Percentiles rank a stretch among this genome's conserved stretches.
Evolutionary conservation across 2,113 vertebrate genomes (phyloP).

Genomic region (Etia nguti): DNA sequence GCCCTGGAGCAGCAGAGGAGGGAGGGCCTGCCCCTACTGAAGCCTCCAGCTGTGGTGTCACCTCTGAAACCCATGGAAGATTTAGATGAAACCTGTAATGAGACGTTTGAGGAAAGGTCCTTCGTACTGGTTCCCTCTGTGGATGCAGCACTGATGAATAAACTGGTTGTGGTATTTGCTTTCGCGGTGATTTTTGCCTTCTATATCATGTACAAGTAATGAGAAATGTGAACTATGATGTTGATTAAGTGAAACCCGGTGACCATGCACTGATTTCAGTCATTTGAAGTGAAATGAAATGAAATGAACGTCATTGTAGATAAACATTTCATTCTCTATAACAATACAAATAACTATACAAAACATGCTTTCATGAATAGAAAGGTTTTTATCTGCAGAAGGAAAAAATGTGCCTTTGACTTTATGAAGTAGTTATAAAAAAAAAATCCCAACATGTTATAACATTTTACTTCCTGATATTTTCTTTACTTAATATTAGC

Average conservation of each 20-base stretch:
- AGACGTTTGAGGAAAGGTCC: not conserved
- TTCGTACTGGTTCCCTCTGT: fast-evolving
- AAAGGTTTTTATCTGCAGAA: no score
- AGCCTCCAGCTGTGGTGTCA: not conserved
- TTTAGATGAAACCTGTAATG: not conserved
- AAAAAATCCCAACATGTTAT: no score
- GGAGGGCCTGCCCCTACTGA: constrained; percentile 44
- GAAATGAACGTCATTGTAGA: not conserved
- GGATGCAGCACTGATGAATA: not conserved
- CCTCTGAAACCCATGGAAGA: not conserved
- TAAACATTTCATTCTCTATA: not conserved
- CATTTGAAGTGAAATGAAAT: not conserved
- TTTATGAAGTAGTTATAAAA: not conserved
- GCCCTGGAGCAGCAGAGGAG: constrained; percentile 52
- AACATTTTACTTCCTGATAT: not conserved
- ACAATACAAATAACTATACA: no score
- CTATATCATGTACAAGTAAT: not conserved
- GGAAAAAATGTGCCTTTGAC: not conserved
- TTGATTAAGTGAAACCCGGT: not conserved
- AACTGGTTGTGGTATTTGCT: not conserved
- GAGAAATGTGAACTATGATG: not conserved
- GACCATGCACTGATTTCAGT: not conserved
- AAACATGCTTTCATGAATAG: no score
- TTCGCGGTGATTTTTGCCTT: not conserved
- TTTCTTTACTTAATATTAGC: not conserved